A percentile compares a stretch with the other conserved stretches of the same genome.
phyloP scores from a whole-genome alignment of 1,140 invertebrate species.

The Sycophila sp. region DNA sequence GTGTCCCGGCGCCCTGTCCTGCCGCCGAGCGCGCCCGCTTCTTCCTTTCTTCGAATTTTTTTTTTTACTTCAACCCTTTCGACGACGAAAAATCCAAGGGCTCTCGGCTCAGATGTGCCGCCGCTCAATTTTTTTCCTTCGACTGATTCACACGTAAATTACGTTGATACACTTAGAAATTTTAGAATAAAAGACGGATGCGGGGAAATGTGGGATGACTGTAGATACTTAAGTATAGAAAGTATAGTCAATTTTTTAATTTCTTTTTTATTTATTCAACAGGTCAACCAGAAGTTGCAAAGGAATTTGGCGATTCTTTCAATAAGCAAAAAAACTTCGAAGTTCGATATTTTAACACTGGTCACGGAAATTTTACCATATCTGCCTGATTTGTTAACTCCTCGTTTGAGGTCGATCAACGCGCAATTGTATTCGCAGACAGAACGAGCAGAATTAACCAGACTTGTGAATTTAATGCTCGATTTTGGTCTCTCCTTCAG shows the following conservation, averaged over 20 bases:
- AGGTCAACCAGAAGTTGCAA: constrained; percentile 70
- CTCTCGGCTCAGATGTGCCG: too few species aligned
- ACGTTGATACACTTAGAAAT: too few species aligned
- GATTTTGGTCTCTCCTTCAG: constrained; percentile 88
- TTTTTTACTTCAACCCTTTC: too few species aligned
- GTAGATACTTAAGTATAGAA: too few species aligned
- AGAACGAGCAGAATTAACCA: constrained; percentile 78
- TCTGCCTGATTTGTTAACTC: constrained; percentile 79
- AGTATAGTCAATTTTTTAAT: background rate
- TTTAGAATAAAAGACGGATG: too few species aligned
- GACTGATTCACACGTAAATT: too few species aligned
- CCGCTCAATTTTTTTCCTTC: too few species aligned
- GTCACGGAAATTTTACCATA: constrained; percentile 80
- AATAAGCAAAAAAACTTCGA: constrained; percentile 69
- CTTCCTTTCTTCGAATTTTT: constrained; percentile 12
- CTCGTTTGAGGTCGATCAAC: constrained; percentile 79
- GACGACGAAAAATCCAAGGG: too few species aligned
- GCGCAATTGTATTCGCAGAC: constrained; percentile 78
- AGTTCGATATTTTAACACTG: constrained; percentile 70
- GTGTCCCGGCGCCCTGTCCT: background rate
- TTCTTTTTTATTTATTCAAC: constrained; percentile 44
- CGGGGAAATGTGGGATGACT: too few species aligned
- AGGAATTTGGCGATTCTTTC: constrained; percentile 70
- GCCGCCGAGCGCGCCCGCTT: background rate
- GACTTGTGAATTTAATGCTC: constrained; percentile 86